Evolutionary conservation across 2,888 invertebrate genomes (phyloP), one percentile per base, ranked within the genome.

Genomic region (Alcis repandata): DNA sequence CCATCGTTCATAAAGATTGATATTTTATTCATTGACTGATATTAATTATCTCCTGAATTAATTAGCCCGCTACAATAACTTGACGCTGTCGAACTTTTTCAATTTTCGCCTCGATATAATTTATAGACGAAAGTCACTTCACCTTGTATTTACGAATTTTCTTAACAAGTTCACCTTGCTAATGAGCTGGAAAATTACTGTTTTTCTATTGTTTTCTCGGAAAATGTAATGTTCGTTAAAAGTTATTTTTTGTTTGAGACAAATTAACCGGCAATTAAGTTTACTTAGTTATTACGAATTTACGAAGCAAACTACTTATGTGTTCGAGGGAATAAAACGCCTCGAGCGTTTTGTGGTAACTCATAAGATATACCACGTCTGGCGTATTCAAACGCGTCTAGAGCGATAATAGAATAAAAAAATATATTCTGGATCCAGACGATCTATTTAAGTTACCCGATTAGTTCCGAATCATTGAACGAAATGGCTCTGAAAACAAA

Each of bases 401-500:
- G 56, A 38, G 20, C 17, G 40, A 56, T 43, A 49, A 48, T 59
- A 53, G 19, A 59, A 59, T 56, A 33, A 52, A 41, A 20, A 20
- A 15, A 51, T 36, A 51, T 27, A 54, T 59, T 58, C 7, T 59
- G 45, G 15, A 65, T 59, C 4, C 63, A 54, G 65, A 61, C 41
- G 60, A 68, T 62, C 63, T 63, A 56, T 62, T 54, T 36, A 48
- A 59, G 59, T 58, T 60, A 49, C 36, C 15, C 66, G 56, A 45
- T 64, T 64, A 63, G 60, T 67, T 59, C 64, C 67, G 17, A 67
- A 54, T 62, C 59, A 59, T 68, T 65, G 43, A 15, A 17, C 63
- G 67, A 72, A 79, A 88, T 90, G 89, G 71, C 74, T 59, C 58
- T 72, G 41, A 85, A 82, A 63, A 90, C 91, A 38, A 85, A 84